Evolutionary conservation across 2,113 vertebrate genomes (phyloP).

Genomic region (Perccottus glenii): DNA sequence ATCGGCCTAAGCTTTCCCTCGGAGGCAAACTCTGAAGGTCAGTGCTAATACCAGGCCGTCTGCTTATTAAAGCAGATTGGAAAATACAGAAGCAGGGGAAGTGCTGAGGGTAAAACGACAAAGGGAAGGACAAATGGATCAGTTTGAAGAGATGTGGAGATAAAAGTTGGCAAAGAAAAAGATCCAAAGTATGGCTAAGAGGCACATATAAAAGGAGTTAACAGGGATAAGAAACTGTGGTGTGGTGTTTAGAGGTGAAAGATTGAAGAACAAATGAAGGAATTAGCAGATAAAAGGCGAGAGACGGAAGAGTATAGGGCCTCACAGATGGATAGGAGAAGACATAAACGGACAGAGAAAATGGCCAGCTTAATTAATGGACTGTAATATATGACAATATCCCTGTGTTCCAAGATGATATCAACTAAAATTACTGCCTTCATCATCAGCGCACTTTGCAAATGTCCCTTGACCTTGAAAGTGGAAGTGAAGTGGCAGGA

Average conservation of each 20-base stretch:
- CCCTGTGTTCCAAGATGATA: constrained; percentile 67
- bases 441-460: constrained; percentile 51
- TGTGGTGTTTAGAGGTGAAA: neutral
- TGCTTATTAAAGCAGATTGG: constrained; percentile 53
- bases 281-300: constrained; percentile 39
- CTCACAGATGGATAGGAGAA: constrained; percentile 51
- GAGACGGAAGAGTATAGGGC: constrained; percentile 36
- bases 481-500: constrained; percentile 33
- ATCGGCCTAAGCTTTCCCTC: constrained; percentile 53
- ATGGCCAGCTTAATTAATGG: constrained; percentile 66
- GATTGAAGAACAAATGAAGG: constrained; percentile 7
- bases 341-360: constrained; percentile 39
- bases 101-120: constrained; percentile 16
- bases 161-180: neutral
- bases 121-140: constrained; percentile 6
- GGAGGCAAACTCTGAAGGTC: constrained; percentile 68
- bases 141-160: neutral
- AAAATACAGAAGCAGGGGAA: constrained; percentile 9
- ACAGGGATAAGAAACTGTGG: neutral
- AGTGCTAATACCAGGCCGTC: constrained; percentile 52
- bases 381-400: constrained; percentile 65
- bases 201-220: constrained; percentile 6
- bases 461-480: constrained; percentile 66
- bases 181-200: neutral
- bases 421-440: constrained; percentile 58